Base-by-base conservation (phyloP, 1,140 invertebrate species). In the Plodia interpunctella region DNA sequence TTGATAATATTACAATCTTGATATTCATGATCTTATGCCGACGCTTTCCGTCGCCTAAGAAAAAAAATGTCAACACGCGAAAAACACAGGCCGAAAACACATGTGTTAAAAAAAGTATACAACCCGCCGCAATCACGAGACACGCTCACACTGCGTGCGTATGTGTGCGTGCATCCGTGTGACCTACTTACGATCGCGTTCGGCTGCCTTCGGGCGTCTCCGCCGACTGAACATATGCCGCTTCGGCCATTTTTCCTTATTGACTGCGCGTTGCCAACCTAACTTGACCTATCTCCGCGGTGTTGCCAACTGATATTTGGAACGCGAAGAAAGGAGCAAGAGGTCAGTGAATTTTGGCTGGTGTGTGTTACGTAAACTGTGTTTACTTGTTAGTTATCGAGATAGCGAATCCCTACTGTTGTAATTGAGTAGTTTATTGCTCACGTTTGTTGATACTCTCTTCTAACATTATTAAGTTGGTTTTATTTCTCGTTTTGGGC, bases 111-210 rank as follows among this genome's bases (percentile, higher is more conserved):
- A 52, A 52, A 53, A 51, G 21, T 18, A 53, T 44, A 44, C 38
- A 44, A 44, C 38, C 67, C 60, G 58, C 58, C 58, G 65, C 65
- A 74, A 63, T 70, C 69, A 70, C 68, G 70, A 66, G 65, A 68
- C 72, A 68, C 68, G 55, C 53, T 60, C 67, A 72, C 71, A 62
- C 58, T 59, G 63, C 62, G 51, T 35, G 17, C 52, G 57, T 44
- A 52, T 63, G 78, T 83, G 79, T 82, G 77, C 51, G 77, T 72
- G 76, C 63, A 70, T 78, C 74, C 68, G 74, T 86, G 74, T 87
- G 80, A 82, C 81, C 81, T 61, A 84, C 68, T 84, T 82, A 77
- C 79, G 79, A 83, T 30, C 74, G 66, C 68, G 75, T 58, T 83
- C 78, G 76, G 71, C 62, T 60, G 55, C 25, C 70, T 68, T 69